A percentile compares a stretch with the other conserved stretches of the same genome.
phyloP scores from a whole-genome alignment of 2,797 vertebrate species.

The Botia kubotai region DNA sequence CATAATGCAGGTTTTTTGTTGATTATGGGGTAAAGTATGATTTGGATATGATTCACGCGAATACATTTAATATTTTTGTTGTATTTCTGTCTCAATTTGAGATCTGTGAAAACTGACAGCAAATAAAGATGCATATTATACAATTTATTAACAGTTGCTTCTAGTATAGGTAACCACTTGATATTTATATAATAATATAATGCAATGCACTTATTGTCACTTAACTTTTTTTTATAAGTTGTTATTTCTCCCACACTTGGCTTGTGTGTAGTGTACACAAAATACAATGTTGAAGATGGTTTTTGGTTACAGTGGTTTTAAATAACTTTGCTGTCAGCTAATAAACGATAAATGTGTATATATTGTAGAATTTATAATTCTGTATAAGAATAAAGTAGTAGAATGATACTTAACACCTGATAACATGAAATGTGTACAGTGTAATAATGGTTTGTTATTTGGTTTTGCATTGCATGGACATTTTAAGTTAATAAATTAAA shows the following conservation, averaged over 20 bases:
- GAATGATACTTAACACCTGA: slow-evolving; percentile 54
- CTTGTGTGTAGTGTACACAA: neutral
- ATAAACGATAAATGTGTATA: neutral
- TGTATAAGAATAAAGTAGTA: slow-evolving; percentile 49
- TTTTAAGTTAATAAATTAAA: slow-evolving; percentile 73
- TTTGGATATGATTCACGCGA: neutral
- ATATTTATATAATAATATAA: neutral
- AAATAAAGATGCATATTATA: slow-evolving; percentile 58
- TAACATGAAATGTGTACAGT: slow-evolving; percentile 68
- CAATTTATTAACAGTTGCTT: slow-evolving; percentile 76
- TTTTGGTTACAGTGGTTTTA: neutral
- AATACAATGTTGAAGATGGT: neutral
- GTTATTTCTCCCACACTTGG: neutral
- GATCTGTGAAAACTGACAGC: neutral
- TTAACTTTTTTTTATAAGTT: neutral
- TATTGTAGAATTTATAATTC: slow-evolving; percentile 60
- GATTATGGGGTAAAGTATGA: neutral
- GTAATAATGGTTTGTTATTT: slow-evolving; percentile 48
- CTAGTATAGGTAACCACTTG: slow-evolving; percentile 41
- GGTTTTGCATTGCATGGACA: slow-evolving; percentile 76
- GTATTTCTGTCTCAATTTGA: neutral
- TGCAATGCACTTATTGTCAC: slow-evolving; percentile 4
- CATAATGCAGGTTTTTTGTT: neutral
- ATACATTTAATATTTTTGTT: neutral
- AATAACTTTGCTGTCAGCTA: neutral